phyloP scores from a whole-genome alignment of 2,888 invertebrate genomes.

The Polydrusus cervinus region DNA sequence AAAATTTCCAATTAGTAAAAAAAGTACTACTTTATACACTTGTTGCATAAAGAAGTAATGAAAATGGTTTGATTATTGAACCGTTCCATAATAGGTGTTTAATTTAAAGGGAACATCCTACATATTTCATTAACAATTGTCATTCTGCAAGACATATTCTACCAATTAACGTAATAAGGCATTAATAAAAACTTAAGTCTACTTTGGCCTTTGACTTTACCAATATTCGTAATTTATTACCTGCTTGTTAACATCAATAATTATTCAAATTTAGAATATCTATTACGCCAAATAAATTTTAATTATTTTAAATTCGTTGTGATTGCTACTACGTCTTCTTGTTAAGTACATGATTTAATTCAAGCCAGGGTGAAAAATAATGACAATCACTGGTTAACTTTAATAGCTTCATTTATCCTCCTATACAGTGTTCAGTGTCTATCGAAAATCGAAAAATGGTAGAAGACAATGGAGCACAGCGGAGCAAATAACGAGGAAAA shows the following conservation, averaged over 20 bases:
- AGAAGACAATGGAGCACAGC: no score
- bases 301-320: constrained; percentile 7
- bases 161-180: neutral
- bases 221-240: constrained; percentile 14
- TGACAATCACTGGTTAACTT: neutral
- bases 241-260: constrained; percentile 9
- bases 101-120: no score
- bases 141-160: neutral
- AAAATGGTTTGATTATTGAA: neutral
- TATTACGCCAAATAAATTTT: constrained; percentile 1
- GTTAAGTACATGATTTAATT: neutral
- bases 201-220: constrained; percentile 15
- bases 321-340: neutral
- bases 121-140: neutral
- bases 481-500: no score
- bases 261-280: neutral
- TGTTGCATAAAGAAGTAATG: neutral
- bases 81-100: no score
- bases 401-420: no score
- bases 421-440: no score
- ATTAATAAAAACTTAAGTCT: neutral
- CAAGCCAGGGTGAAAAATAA: neutral
- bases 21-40: no score
- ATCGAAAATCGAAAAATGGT: no score
- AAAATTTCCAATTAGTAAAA: no score